Evolutionary conservation across 2,888 invertebrate genomes (phyloP).

Genomic region (Epicampocera succincta): DNA sequence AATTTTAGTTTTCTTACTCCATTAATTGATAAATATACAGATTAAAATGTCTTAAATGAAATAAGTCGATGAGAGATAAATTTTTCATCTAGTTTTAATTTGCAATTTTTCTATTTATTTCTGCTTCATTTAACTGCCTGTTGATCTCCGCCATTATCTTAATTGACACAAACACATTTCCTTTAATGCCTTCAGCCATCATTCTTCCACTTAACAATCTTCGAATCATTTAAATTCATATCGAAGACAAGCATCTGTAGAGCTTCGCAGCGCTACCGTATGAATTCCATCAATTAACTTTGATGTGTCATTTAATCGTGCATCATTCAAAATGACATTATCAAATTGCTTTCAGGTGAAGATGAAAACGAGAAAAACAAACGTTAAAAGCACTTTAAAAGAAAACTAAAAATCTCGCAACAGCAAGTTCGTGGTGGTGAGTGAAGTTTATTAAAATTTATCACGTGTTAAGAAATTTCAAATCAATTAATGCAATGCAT

Average conservation of each 20-base stretch:
- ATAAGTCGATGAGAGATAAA: too few species aligned
- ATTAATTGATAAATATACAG: too few species aligned
- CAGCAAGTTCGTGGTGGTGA: conserved; percentile 29
- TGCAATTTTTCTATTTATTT: too few species aligned
- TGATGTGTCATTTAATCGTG: conserved; percentile 66
- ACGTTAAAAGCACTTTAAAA: not conserved
- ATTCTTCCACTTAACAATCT: conserved; percentile 33
- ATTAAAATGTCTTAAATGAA: too few species aligned
- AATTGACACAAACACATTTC: conserved; percentile 35
- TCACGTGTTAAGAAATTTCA: conserved; percentile 79
- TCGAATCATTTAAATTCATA: conserved; percentile 40
- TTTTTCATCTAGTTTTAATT: not conserved
- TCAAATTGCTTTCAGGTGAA: conserved; percentile 36
- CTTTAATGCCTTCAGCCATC: conserved; percentile 27
- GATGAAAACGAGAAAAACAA: not conserved
- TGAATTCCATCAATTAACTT: conserved; percentile 62
- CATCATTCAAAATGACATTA: conserved; percentile 63
- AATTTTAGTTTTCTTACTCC: too few species aligned
- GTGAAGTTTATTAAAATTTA: conserved; percentile 75
- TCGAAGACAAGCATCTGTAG: conserved; percentile 13
- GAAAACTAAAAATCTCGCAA: not conserved
- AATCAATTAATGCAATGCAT: conserved; percentile 80
- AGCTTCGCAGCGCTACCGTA: conserved; percentile 11
- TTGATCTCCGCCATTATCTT: not conserved
- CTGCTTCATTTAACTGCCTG: not conserved